Evolutionary conservation across 2,888 invertebrate species (phyloP), one percentile per base, ranked within the genome.

Genomic region (Ecdyonurus torrentis): DNA sequence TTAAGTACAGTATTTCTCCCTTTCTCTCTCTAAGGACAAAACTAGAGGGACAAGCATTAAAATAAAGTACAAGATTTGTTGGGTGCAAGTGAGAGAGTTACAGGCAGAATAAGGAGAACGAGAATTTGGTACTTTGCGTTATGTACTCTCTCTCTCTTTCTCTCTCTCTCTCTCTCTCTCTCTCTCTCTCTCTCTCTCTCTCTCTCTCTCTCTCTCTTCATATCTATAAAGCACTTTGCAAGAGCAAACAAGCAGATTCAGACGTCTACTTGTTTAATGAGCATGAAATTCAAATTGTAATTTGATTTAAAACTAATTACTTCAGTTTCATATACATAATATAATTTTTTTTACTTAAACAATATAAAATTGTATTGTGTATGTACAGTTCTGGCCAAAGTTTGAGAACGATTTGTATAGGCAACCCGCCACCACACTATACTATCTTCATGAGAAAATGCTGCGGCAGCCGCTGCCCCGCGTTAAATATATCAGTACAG

Each of bases 241-340:
- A n/a, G n/a, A n/a, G n/a, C n/a, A n/a, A 37, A 37, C 37, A 37
- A 15, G 15, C 37, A 37, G 25, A 10, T 10, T n/a, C 59, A 15
- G 2, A 24, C 61, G 68, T 68, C 69, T 69, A 68, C 69, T 69
- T 70, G 72, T 73, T 74, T 75, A 75, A 75, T 74, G 74, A 74
- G 74, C 74, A 73, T 72, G 72, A 74, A 74, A 74, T 75, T 73
- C 73, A 72, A 75, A 74, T 74, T 73, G 73, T 74, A 75, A 74
- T 74, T 75, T 74, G 73, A 74, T 75, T 74, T 74, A 71, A 72
- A 73, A 73, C 73, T 74, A 74, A 75, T 74, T 74, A 74, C 73
- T 72, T 72, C 70, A 68, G 70, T 68, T 58, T 58, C 5, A 58
- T 37, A 37, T n/a, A n/a, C n/a, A n/a, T n/a, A n/a, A n/a, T n/a